Conservation (phyloP, 1,140 invertebrate genomes). For the Rhopalosiphum padi region DNA sequence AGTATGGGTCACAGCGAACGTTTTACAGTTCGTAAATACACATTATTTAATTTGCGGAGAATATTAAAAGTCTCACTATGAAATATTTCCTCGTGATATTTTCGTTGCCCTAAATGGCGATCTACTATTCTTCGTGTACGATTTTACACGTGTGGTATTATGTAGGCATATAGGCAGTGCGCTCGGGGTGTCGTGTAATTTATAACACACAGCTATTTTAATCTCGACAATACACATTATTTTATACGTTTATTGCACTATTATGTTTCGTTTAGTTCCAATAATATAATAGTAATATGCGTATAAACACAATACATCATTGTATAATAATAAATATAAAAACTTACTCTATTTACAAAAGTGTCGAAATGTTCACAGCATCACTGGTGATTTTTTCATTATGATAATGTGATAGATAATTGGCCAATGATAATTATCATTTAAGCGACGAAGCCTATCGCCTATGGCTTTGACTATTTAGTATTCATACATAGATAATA, state of each 20-base stretch:
- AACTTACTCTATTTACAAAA: too few species aligned
- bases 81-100: background rate
- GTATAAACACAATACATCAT: background rate
- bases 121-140: background rate
- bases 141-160: background rate
- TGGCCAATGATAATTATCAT: background rate
- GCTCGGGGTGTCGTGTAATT: background rate
- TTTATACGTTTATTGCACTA: background rate
- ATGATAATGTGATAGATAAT: background rate
- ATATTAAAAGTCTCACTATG: background rate
- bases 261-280: background rate
- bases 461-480: background rate
- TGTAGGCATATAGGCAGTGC: background rate
- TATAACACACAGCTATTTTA: background rate
- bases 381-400: background rate
- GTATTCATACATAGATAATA: background rate
- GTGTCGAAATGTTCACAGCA: too few species aligned
- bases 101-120: background rate
- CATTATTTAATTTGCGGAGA: background rate
- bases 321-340: background rate
- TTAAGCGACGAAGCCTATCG: too few species aligned
- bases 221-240: background rate
- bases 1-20: background rate
- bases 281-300: background rate
- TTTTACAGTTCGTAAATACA: background rate